Base-by-base conservation (phyloP, 1,140 invertebrate species). In the Meloidogyne hapla region DNA sequence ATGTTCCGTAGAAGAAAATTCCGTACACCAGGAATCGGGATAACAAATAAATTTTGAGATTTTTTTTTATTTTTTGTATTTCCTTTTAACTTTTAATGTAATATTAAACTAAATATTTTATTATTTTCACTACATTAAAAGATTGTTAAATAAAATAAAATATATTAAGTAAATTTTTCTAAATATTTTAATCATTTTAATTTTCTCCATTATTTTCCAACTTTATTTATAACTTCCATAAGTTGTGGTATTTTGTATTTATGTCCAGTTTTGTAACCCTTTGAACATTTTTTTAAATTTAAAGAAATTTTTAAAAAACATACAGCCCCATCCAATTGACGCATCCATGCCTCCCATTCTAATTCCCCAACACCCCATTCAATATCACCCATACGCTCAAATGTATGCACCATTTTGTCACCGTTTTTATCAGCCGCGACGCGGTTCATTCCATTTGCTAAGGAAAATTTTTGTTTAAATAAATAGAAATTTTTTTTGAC, bases 261-360 rank as follows among this genome's bases (percentile, higher is more conserved):
- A 87, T 98, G 96, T 5, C 96, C 96, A 70, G 96, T 98, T 81
- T 95, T 92, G 89, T 94, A 98, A 75, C 95, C 96, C 92, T 93
- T 84, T 4, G 84, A 72, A 72, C 0, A 21, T 18, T 9, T 26
- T 10, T n/a, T 9, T 33, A 23, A 48, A 21, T 56, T 66, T 13
- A 56, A 77, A 65, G 28, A 38, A 13, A 45, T 68, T 12, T 70
- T n/a, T n/a, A 6, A 15, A 40, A 42, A 42, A 89, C 90, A 90
- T 88, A 93, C 92, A 83, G 94, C 94, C 89, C 97, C 98, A 88
- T 99, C 96, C 66, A 99, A 88, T 91, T 95, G 94, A 71, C 96
- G 90, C 96, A 99, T 99, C 33, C 96, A 90, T 5, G 94, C 95
- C 88, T 99, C 96, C 88, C 98, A 99, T 88, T 98, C 95, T 76